Evolutionary conservation across 1,140 invertebrate genomes (phyloP).

Genomic region (Penaeus vannamei): DNA sequence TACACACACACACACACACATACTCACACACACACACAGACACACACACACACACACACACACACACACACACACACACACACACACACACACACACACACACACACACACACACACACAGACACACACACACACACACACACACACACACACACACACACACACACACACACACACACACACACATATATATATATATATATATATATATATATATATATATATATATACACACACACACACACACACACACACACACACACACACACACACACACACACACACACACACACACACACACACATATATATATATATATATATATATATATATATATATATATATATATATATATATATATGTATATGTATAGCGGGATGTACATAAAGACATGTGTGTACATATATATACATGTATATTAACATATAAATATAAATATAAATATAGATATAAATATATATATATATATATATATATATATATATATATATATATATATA

Average conservation of each 20-base stretch:
- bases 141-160: too few relatives aligned
- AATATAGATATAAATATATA: not conserved
- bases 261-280: not conserved
- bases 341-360: not conserved
- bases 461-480: slow-evolving; percentile 29
- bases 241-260: not conserved
- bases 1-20: not conserved
- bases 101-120: too few relatives aligned
- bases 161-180: too few relatives aligned
- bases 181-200: not conserved
- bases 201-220: slow-evolving; percentile 27
- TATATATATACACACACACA: not conserved
- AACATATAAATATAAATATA: not conserved
- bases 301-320: not conserved
- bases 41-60: too few relatives aligned
- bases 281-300: too few relatives aligned
- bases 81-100: too few relatives aligned
- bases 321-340: not conserved
- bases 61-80: too few relatives aligned
- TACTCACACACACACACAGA: not conserved
- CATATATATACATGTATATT: not conserved
- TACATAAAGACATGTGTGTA: not conserved
- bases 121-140: too few relatives aligned
- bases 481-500: slow-evolving; percentile 25
- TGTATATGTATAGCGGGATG: not conserved